These are phyloP conservation scores for Physocephala rufipes DNA, from an alignment of 2,888 invertebrate genomes.

Conservation along the genomic window DNA sequence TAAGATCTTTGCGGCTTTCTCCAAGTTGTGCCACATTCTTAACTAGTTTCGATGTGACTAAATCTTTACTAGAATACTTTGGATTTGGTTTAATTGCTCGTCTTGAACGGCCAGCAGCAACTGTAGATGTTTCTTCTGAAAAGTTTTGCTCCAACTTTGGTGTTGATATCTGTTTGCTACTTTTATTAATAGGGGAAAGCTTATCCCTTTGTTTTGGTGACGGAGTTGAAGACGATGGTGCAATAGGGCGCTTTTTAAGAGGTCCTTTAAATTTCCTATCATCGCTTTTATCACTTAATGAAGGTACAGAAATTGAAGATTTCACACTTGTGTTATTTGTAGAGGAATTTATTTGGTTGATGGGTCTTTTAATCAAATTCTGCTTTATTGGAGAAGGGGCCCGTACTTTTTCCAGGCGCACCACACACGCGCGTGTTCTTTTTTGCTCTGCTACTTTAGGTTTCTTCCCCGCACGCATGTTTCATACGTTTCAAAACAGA, in stretches of 20 bases:
- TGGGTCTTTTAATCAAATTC: neutral
- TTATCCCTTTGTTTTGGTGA: conserved; percentile 19
- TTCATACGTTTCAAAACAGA: conserved; percentile 45
- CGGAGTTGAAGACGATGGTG: conserved; percentile 23
- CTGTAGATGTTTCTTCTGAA: conserved; percentile 48
- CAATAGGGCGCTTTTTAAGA: conserved; percentile 41
- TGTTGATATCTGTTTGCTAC: conserved; percentile 31
- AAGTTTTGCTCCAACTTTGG: conserved; percentile 8
- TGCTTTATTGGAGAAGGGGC: conserved; percentile 33
- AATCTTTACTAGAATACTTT: conserved; percentile 62
- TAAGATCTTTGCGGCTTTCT: conserved; percentile 34
- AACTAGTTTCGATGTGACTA: conserved; percentile 57
- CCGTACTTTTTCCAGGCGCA: conserved; percentile 59
- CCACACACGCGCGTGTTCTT: conserved; percentile 61
- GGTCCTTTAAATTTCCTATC: conserved; percentile 45
- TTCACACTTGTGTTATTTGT: conserved; percentile 11
- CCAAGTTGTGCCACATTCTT: conserved; percentile 50
- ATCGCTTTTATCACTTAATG: conserved; percentile 38
- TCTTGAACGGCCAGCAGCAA: conserved; percentile 61
- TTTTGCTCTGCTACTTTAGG: conserved; percentile 50
- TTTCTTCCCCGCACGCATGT: conserved; percentile 62
- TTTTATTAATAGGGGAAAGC: neutral
- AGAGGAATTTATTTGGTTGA: neutral
- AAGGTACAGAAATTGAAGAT: neutral
- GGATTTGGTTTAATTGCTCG: conserved; percentile 66